These are phyloP conservation scores for Drosophila pectinifera DNA, from an alignment of 1,140 invertebrate species.

Conservation along the genomic window DNA sequence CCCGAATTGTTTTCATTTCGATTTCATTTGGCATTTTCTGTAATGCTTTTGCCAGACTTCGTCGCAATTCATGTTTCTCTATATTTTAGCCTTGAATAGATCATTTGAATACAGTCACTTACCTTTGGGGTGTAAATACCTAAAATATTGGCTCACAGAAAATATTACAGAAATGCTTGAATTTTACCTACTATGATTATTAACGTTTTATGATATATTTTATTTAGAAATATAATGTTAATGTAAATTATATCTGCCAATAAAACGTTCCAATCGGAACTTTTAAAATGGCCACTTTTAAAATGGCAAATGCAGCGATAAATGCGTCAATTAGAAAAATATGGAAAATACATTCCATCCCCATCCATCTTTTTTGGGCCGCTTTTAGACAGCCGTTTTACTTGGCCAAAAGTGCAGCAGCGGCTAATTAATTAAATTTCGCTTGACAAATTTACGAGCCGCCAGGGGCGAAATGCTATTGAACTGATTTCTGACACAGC, in stretches of 20 bases:
- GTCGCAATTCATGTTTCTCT: slow-evolving; percentile 17
- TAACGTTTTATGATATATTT: no score
- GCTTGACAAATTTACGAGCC: slow-evolving; percentile 72
- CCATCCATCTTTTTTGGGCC: slow-evolving; percentile 31
- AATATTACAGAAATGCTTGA: no score
- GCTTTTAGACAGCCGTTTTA: slow-evolving; percentile 21
- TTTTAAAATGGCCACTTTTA: background rate
- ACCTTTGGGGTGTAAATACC: background rate
- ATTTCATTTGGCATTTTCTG: slow-evolving; percentile 35
- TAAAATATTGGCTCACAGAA: background rate
- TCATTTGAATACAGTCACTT: background rate
- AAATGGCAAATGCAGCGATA: slow-evolving; percentile 18
- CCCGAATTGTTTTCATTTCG: slow-evolving; percentile 54
- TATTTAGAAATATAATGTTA: no score
- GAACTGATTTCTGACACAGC: slow-evolving; percentile 70
- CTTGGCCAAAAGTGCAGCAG: slow-evolving; percentile 64
- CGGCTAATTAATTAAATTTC: slow-evolving; percentile 77
- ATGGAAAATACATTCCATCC: slow-evolving; percentile 33
- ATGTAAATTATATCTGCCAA: no score
- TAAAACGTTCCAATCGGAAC: background rate
- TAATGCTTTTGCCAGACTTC: slow-evolving; percentile 27
- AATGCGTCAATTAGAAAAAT: slow-evolving; percentile 50
- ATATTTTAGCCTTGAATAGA: slow-evolving; percentile 15
- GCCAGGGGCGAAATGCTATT: slow-evolving; percentile 74
- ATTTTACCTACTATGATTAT: background rate